A percentile compares a stretch with the other conserved stretches of the same genome.
These are phyloP conservation scores for Rhagologus leucostigma DNA, from an alignment of 2,113 vertebrate species.

Conservation along the genomic window DNA sequence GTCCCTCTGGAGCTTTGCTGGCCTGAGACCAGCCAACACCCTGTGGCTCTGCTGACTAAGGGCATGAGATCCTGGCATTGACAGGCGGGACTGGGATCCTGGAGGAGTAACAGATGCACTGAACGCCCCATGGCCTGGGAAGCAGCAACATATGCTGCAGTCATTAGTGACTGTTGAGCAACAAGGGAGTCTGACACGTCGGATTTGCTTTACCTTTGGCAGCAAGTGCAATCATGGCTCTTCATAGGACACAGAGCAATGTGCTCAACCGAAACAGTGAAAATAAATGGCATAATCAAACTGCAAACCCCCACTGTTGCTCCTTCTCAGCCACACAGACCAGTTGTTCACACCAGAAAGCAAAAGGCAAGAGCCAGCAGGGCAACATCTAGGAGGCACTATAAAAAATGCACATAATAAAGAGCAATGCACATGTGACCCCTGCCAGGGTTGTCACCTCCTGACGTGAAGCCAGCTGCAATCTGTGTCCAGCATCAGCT, in stretches of 20 bases:
- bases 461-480: fast-evolving
- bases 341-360: background rate
- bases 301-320: background rate
- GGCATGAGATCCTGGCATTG: background rate
- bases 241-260: background rate
- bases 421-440: background rate
- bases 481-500: background rate
- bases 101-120: constrained; percentile 49
- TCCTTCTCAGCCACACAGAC: background rate
- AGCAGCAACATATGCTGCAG: constrained; percentile 61
- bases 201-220: constrained; percentile 39
- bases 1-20: background rate
- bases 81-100: background rate
- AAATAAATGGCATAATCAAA: background rate
- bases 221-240: constrained; percentile 21
- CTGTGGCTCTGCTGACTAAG: background rate
- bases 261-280: background rate
- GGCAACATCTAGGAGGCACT: background rate
- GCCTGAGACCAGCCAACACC: background rate
- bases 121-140: constrained; percentile 35
- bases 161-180: constrained; percentile 55
- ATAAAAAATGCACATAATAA: background rate
- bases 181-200: constrained; percentile 30
- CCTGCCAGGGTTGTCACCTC: background rate
- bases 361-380: background rate